Evolutionary conservation across 2,113 vertebrate genomes (phyloP).

Genomic region (Labrus mixtus): DNA sequence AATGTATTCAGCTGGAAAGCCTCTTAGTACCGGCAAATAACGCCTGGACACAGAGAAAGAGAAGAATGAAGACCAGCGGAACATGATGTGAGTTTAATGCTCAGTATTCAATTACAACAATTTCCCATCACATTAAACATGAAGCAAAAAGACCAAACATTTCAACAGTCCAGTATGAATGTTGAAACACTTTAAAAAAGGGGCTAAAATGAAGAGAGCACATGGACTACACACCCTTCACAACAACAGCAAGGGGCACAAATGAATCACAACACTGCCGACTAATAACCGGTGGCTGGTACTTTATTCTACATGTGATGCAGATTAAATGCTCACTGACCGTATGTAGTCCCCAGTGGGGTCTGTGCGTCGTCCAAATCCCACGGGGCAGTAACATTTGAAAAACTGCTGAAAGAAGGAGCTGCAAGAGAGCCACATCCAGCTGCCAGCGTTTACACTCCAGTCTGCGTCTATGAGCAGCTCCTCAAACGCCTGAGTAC

Average conservation of each 20-base stretch:
- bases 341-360: constrained; percentile 96
- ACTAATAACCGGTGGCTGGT: no score
- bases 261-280: no score
- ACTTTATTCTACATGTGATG: no score
- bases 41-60: constrained; percentile 80
- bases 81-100: not conserved
- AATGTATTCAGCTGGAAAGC: constrained; percentile 95
- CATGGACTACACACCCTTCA: no score
- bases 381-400: constrained; percentile 96
- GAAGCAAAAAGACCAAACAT: no score
- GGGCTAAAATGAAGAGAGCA: no score
- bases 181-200: no score
- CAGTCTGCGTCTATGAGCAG: constrained; percentile 94
- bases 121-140: no score
- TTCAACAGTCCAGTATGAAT: no score
- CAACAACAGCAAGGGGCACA: no score
- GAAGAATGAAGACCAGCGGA: not conserved
- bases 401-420: constrained; percentile 98
- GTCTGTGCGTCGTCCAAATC: constrained; percentile 94
- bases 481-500: constrained; percentile 93
- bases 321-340: constrained; percentile 73
- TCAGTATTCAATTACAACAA: no score
- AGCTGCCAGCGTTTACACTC: constrained; percentile 97
- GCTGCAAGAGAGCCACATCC: constrained; percentile 99
- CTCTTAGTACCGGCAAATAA: constrained; percentile 92